Evolutionary conservation across 1,140 invertebrate genomes (phyloP).

Genomic region (Andrena cerasifolii): DNA sequence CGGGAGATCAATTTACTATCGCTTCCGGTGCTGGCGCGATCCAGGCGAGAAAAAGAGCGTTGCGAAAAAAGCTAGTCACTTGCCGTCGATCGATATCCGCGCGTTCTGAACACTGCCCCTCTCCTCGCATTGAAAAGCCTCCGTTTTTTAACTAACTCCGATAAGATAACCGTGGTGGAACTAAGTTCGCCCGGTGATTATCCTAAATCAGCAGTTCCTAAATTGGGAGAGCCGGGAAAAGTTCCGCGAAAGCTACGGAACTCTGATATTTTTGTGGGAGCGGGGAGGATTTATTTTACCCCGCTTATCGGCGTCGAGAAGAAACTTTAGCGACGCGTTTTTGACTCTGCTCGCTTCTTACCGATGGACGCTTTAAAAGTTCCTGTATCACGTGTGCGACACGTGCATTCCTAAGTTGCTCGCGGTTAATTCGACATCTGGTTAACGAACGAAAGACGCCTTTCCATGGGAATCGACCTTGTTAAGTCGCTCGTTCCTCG

Average conservation of each 20-base stretch:
- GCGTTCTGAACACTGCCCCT: neutral
- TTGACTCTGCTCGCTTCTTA: neutral
- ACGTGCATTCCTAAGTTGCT: too few species aligned
- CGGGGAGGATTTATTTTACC: neutral
- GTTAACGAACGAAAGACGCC: too few species aligned
- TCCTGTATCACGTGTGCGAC: too few species aligned
- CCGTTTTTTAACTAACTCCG: slow-evolving; percentile 11
- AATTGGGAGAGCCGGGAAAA: neutral
- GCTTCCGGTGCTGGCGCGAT: neutral
- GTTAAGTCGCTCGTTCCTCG: neutral
- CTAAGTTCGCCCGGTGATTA: slow-evolving; percentile 5
- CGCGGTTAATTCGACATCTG: too few species aligned
- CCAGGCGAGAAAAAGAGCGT: neutral
- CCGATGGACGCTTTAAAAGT: too few species aligned
- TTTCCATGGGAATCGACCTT: too few species aligned
- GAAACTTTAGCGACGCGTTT: neutral
- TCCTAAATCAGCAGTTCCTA: slow-evolving; percentile 3
- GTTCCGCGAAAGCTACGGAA: neutral
- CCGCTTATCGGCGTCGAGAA: neutral
- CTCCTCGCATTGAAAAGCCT: neutral
- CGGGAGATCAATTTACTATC: neutral
- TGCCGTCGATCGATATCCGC: neutral
- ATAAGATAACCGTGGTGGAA: neutral
- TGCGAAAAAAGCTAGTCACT: neutral
- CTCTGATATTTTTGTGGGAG: neutral